Base-by-base conservation (phyloP, 64 coral and sea anemone species). In the Trachythela sp. region DNA sequence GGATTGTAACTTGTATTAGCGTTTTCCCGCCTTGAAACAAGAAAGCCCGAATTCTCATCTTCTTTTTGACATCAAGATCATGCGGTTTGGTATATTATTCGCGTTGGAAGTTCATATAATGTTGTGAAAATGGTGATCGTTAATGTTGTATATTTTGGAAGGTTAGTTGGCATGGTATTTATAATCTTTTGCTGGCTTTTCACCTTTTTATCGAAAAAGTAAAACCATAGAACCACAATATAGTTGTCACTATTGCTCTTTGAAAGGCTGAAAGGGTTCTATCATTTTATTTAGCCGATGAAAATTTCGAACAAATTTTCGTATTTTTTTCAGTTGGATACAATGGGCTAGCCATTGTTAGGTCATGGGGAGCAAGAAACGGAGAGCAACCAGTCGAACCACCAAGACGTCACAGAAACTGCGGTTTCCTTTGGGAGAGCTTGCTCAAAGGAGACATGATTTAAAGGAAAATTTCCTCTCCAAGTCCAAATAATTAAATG, bases 21-120 rank as follows among this genome's bases (percentile, higher is more conserved):
- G 75, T n/a, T 80, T 80, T 80, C 75, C 33, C 13, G 32, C 75
- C 5, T n/a, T 36, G 24, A 64, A 64, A 64, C 56, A 64, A 64
- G 56, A n/a, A 29, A 35, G 33, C 37, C 30, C 2, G 75, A 30
- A 35, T 0, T 80, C 37, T 80, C 37, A 35, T 30, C 75, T 35
- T 80, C 35, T 15, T 80, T 80, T 80, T 80, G 75, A 80, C 20
- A 80, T 39, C 31, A 80, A 80, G 75, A 80, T 80, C 75, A 80
- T 37, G 37, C 33, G 31, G 20, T 39, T 80, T 39, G 75, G 13
- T 80, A 39, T 20, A 34, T 37, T 37, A 34, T 34, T 37, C 30
- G 13, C 37, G 26, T 20, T 80, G 9, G 18, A 80, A 80, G 15
- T 0, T 80, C 24, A 64, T 64, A 64, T 64, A n/a, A 26, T 64